Evolutionary conservation across 1,140 invertebrate species (phyloP), one percentile per base, ranked within the genome.

Genomic region (Zaprionus davidi): DNA sequence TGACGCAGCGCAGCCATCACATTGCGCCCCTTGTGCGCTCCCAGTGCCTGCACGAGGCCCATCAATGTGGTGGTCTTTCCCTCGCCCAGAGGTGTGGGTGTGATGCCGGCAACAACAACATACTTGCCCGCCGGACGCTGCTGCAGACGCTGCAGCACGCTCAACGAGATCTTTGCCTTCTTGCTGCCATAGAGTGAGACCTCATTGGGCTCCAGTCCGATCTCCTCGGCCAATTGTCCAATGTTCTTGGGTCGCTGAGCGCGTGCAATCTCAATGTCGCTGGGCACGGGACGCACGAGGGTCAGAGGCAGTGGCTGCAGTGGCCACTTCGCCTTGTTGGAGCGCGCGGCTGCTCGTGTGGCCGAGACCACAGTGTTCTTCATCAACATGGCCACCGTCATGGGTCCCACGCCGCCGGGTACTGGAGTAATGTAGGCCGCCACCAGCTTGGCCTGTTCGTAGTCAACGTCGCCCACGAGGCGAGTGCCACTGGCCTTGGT

Each of bases 321-420:
- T 17, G 94, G 94, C 97, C 97, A 98, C 26, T 93, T 82, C 3
- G 79, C 93, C 13, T 91, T 93, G 1, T 94, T 75, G 3, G 96
- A 78, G 22, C 93, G 94, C 15, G 95, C 91, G n/a, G 94, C 94
- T 34, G 95, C 93, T 71, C 94, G 94, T 88, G 95, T 91, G 26
- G 98, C 98, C 28, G 97, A 96, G 65, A 96, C 94, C 5, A 99
- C 96, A 0, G 98, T 99, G 93, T 99, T 99, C 82, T 96, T 96
- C 95, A 99, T 97, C 9, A 99, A 93, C 98, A 99, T 99, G 12
- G 98, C 98, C 22, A 99, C 98, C 1, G 98, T 99, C 98, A 99
- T 99, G 9, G 98, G 98, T 0, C 99, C 99, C 63, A 99, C 99
- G 71, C 99, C 99, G 31, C 98, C 98, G 12, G 99, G 99, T 20